Evolutionary conservation across 2,113 vertebrate genomes (phyloP), one percentile per base, ranked within the genome.

Genomic region (Typhlomys cinereus): DNA sequence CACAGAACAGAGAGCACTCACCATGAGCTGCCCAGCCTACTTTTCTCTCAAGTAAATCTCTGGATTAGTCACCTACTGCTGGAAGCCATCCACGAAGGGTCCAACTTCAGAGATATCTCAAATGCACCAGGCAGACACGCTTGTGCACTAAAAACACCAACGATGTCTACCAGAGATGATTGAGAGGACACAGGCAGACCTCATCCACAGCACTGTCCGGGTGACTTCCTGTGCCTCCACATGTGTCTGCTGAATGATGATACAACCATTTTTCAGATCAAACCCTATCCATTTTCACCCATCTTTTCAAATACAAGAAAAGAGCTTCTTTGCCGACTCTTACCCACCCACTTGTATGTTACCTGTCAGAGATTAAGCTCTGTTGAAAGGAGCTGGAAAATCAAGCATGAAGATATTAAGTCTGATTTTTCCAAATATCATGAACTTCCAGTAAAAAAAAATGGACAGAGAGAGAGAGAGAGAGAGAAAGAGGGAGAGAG

Each of bases 81-180:
- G 83, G 34, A 92, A 89, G 31, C 93, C 83, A 69, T 95, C 59
- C n/a, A 98, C 62, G 5, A 97, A 94, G 18, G 88, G 36, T 18
- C 96, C 96, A 88, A 98, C 95, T 91, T 98, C 96, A 95, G 93
- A 97, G 57, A 98, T 96, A 93, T 98, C 98, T 31, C n/a, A n/a
- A n/a, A n/a, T n/a, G n/a, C n/a, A n/a, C n/a, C n/a, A n/a, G n/a
- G n/a, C n/a, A n/a, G n/a, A n/a, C n/a, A n/a, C n/a, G n/a, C n/a
- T n/a, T n/a, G n/a, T n/a, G n/a, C n/a, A n/a, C n/a, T n/a, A n/a
- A n/a, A n/a, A n/a, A n/a, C n/a, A n/a, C n/a, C n/a, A n/a, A n/a
- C n/a, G 34, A 7, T 34, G 46, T 34, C 29, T 75, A 18, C 34
- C 9, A 75, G 1, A 39, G 31, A 4, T 31, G 83, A 75, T 57